Percentiles rank a stretch among this genome's conserved stretches.
These are phyloP conservation scores for Meteorus sp. DNA, from an alignment of 1,140 invertebrate species.

Conservation along the genomic window DNA sequence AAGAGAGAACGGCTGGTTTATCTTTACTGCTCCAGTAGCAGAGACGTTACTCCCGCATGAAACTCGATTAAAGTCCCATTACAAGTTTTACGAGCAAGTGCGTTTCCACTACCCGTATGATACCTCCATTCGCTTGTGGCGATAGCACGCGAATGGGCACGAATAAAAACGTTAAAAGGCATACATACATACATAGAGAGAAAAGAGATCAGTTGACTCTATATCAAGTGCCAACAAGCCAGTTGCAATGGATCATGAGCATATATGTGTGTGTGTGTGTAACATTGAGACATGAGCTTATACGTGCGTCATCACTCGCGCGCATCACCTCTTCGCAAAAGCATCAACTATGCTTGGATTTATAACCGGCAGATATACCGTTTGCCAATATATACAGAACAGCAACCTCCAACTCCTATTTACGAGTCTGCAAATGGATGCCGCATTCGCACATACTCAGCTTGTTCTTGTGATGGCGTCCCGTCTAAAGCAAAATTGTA, in stretches of 20 bases:
- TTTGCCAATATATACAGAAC: no score
- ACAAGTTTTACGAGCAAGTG: slow-evolving; percentile 45
- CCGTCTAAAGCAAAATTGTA: neutral
- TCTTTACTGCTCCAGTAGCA: slow-evolving; percentile 41
- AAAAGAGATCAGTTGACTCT: slow-evolving; percentile 1
- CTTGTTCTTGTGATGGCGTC: neutral
- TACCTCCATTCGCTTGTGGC: neutral
- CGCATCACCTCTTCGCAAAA: no score
- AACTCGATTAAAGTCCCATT: slow-evolving; percentile 53
- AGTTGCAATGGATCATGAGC: neutral
- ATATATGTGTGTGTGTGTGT: neutral
- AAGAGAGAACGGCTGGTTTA: slow-evolving; percentile 35
- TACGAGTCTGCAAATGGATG: neutral
- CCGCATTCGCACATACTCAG: neutral
- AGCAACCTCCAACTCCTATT: slow-evolving; percentile 14
- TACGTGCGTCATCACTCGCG: neutral
- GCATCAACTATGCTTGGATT: no score
- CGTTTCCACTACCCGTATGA: slow-evolving; percentile 24
- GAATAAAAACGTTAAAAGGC: neutral
- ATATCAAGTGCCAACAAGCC: neutral
- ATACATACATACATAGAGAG: neutral
- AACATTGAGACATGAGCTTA: no score
- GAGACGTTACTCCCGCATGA: slow-evolving; percentile 42
- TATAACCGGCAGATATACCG: no score
- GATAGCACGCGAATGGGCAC: neutral